A percentile compares a stretch with the other conserved stretches of the same genome.
phyloP scores from a whole-genome alignment of 2,888 invertebrate genomes.

The Gandaritis pyraliata region DNA sequence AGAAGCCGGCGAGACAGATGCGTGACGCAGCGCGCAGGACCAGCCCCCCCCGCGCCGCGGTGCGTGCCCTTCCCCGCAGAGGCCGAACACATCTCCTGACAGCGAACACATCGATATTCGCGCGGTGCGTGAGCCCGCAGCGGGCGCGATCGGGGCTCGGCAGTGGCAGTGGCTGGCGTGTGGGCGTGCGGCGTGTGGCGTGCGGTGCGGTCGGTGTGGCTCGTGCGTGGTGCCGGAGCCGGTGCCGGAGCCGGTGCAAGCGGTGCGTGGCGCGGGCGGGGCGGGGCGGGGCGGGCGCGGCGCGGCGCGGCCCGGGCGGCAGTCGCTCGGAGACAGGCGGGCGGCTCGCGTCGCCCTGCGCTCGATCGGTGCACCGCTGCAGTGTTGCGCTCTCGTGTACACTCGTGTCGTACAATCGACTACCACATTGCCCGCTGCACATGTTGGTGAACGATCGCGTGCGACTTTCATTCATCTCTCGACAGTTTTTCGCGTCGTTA shows the following conservation, averaged over 20 bases:
- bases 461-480: slow-evolving; percentile 70
- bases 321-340: slow-evolving; percentile 79
- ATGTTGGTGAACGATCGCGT: slow-evolving; percentile 49
- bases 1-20: slow-evolving; percentile 77
- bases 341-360: slow-evolving; percentile 74
- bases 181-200: slow-evolving; percentile 59
- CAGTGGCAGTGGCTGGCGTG: slow-evolving; percentile 56
- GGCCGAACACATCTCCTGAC: slow-evolving; percentile 59
- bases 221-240: slow-evolving; percentile 57
- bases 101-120: slow-evolving; percentile 78
- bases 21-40: slow-evolving; percentile 83
- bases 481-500: slow-evolving; percentile 49
- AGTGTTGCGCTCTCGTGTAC: slow-evolving; percentile 62
- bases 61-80: slow-evolving; percentile 59
- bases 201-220: slow-evolving; percentile 60
- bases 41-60: slow-evolving; percentile 67
- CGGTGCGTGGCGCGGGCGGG: slow-evolving; percentile 62
- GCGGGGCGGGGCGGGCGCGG: slow-evolving; percentile 67
- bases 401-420: slow-evolving; percentile 60
- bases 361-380: slow-evolving; percentile 64
- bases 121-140: slow-evolving; percentile 74
- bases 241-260: slow-evolving; percentile 64
- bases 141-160: slow-evolving; percentile 49
- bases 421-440: slow-evolving; percentile 54
- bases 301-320: slow-evolving; percentile 77